phyloP scores from a whole-genome alignment of 2,113 vertebrate genomes.

The Gallinago media region DNA sequence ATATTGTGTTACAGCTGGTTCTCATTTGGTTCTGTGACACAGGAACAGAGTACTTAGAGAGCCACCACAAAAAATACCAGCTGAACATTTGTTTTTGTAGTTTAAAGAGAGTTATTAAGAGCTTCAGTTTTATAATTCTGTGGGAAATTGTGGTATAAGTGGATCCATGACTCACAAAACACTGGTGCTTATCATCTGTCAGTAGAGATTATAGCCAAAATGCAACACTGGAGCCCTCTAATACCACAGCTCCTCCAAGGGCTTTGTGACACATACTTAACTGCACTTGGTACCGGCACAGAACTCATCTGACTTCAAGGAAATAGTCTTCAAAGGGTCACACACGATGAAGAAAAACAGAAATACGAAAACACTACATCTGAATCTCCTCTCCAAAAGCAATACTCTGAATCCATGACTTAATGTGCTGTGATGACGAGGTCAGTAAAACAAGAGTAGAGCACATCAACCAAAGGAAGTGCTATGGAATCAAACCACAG shows the following conservation, averaged over 20 bases:
- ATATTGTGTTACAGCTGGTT: conserved; percentile 38
- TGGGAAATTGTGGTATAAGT: conserved; percentile 63
- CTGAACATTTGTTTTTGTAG: conserved; percentile 48
- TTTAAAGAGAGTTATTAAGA: conserved; percentile 56
- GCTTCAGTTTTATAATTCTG: conserved; percentile 31
- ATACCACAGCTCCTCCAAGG: background rate
- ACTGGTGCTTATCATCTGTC: conserved; percentile 42
- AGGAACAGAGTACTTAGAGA: conserved; percentile 50
- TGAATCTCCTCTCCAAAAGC: background rate
- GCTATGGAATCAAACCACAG: background rate
- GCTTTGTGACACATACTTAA: background rate
- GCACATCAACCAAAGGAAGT: background rate
- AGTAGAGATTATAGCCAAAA: background rate
- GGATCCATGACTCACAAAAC: conserved; percentile 53
- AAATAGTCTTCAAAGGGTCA: conserved; percentile 8
- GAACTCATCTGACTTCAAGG: conserved; percentile 31
- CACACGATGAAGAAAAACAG: background rate
- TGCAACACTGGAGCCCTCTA: background rate
- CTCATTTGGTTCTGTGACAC: conserved; percentile 45
- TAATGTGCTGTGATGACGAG: background rate
- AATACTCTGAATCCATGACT: background rate
- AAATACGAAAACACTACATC: background rate
- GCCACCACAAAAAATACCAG: conserved; percentile 47
- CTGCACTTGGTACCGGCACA: background rate
- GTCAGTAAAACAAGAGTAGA: background rate